phyloP scores from a whole-genome alignment of 2,797 vertebrate genomes.

The Ispidina picta region DNA sequence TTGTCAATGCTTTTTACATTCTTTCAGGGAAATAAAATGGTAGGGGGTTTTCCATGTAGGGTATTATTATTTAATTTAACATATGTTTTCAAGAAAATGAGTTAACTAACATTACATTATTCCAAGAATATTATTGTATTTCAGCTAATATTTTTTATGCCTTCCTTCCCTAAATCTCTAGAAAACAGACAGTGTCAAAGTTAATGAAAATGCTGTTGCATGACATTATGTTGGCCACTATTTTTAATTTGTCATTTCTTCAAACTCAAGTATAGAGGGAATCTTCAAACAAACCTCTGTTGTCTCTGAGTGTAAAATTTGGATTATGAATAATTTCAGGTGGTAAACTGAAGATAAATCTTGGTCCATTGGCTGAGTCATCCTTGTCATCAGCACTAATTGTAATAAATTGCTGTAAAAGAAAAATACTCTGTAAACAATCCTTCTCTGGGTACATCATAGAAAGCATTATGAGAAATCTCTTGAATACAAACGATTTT shows the following conservation, averaged over 20 bases:
- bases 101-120: not conserved
- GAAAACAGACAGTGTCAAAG: not conserved
- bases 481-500: not conserved
- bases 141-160: not conserved
- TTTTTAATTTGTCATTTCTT: slow-evolving; percentile 18
- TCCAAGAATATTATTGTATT: not conserved
- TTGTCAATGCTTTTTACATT: not conserved
- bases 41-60: not conserved
- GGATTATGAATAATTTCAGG: slow-evolving; percentile 91
- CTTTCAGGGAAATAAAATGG: not conserved
- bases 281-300: slow-evolving; percentile 85
- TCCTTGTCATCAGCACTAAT: slow-evolving; percentile 96
- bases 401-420: slow-evolving; percentile 90
- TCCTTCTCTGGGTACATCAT: not conserved
- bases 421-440: slow-evolving; percentile 65
- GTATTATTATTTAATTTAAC: not conserved
- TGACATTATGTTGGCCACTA: not conserved
- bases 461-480: not conserved
- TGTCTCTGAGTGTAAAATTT: slow-evolving; percentile 95
- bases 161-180: not conserved
- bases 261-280: slow-evolving; percentile 1
- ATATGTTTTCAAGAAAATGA: not conserved
- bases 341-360: slow-evolving; percentile 92
- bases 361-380: slow-evolving; percentile 89
- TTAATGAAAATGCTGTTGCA: not conserved